Percentiles rank a stretch among this genome's conserved stretches.
phyloP scores from a whole-genome alignment of 2,113 vertebrate species.

The Cebidichthys violaceus region DNA sequence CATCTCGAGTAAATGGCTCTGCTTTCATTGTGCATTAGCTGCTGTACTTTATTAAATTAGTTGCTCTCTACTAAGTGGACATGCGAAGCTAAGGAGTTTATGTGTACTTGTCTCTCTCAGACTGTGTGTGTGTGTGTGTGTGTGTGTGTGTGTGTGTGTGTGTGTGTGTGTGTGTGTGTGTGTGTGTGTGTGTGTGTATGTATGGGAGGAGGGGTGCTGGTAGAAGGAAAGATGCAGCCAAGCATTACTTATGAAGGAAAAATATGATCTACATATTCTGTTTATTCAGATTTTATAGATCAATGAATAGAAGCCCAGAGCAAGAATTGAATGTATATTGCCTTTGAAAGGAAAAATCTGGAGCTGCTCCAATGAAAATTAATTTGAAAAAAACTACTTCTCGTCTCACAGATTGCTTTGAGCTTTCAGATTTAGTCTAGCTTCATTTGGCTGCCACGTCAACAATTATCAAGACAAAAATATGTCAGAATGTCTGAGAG shows the following conservation, averaged over 20 bases:
- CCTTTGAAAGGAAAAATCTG: constrained; percentile 16
- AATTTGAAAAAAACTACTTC: neutral
- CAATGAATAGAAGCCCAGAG: neutral
- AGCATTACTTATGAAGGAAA: constrained; percentile 34
- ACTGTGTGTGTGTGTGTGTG: constrained; percentile 6
- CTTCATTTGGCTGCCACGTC: constrained; percentile 27
- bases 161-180: constrained; percentile 20
- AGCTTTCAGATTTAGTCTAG: constrained; percentile 24
- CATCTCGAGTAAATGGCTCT: constrained; percentile 64
- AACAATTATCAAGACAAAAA: constrained; percentile 36
- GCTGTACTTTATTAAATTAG: constrained; percentile 74
- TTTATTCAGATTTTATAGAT: constrained; percentile 21
- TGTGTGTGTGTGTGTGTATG: neutral
- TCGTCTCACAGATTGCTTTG: constrained; percentile 6
- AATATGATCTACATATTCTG: constrained; percentile 15
- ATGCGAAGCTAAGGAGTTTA: constrained; percentile 66
- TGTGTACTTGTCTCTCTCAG: constrained; percentile 49
- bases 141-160: neutral
- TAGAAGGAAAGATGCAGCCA: constrained; percentile 16
- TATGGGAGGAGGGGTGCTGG: neutral
- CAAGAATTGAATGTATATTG: constrained; percentile 23
- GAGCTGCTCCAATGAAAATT: constrained; percentile 12
- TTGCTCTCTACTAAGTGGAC: constrained; percentile 71
- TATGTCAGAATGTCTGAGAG: constrained; percentile 3
- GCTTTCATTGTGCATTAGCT: constrained; percentile 79